phyloP scores from a whole-genome alignment of 2,113 vertebrate species.

The Eretmochelys imbricata region DNA sequence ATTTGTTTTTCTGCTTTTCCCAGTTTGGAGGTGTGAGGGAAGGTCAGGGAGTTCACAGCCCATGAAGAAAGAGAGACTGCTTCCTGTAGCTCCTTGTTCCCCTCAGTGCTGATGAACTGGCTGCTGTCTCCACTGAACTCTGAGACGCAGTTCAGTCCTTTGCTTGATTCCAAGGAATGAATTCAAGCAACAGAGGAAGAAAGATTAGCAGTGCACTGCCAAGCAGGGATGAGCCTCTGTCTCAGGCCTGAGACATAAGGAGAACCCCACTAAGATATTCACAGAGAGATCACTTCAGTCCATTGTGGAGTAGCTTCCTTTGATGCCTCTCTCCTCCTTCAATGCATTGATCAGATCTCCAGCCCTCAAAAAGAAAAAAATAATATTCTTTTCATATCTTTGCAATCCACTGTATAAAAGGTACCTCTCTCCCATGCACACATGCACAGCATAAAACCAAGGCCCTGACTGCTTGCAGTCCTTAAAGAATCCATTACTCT shows the following conservation, averaged over 20 bases:
- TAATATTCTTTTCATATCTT: background rate
- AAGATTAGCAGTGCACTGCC: background rate
- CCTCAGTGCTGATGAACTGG: accelerated
- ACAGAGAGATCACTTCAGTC: background rate
- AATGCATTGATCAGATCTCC: background rate
- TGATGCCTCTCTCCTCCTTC: background rate
- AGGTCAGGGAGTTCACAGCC: background rate
- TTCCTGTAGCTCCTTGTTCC: background rate
- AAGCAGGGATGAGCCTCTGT: background rate
- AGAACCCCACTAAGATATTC: accelerated
- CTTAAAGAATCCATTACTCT: background rate
- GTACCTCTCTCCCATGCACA: background rate
- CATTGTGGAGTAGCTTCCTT: accelerated
- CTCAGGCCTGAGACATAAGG: accelerated
- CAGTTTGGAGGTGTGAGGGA: accelerated
- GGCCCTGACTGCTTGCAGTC: background rate
- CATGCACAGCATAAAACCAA: background rate
- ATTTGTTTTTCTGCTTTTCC: accelerated
- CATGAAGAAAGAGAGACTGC: accelerated
- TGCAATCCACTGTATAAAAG: background rate
- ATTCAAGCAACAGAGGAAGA: accelerated
- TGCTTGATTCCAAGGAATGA: background rate
- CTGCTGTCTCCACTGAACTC: background rate
- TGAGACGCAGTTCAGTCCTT: accelerated
- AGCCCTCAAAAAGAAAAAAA: background rate